Percentiles rank a stretch among this genome's conserved stretches.
phyloP scores from a whole-genome alignment of 2,888 invertebrate genomes.

The Dicranocentrus wangi region DNA sequence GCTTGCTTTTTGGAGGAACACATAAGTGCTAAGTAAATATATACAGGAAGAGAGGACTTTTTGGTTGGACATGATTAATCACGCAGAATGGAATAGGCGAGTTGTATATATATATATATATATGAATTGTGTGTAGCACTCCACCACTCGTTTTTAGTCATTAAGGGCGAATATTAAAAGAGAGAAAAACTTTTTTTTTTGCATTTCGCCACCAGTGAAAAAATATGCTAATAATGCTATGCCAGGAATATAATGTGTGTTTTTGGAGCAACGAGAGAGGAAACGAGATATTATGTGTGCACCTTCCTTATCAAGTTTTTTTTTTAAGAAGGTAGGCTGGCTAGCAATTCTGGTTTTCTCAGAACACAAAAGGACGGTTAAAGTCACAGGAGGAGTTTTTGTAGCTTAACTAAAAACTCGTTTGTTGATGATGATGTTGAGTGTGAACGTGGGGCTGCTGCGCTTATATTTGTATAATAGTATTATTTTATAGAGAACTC shows the following conservation, averaged over 20 bases:
- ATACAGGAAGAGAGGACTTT: too few species aligned
- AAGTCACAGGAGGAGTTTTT: too few species aligned
- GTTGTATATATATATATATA: neutral
- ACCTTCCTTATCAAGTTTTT: conserved; percentile 39
- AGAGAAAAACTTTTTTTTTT: neutral
- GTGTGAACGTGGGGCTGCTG: too few species aligned
- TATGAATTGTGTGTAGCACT: too few species aligned
- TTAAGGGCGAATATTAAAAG: conserved; percentile 49
- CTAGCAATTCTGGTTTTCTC: neutral
- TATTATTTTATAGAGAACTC: too few species aligned
- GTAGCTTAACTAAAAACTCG: neutral
- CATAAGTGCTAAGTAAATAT: too few species aligned
- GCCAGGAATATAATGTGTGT: too few species aligned
- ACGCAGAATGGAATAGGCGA: neutral
- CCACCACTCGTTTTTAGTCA: conserved; percentile 38
- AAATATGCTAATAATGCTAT: conserved; percentile 15
- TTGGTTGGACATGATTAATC: conserved; percentile 34
- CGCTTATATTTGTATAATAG: too few species aligned
- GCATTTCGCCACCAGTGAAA: neutral
- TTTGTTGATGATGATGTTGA: neutral
- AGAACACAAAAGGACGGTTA: too few species aligned
- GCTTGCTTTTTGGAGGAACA: neutral
- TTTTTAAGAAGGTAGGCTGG: neutral
- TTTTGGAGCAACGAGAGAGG: too few species aligned
- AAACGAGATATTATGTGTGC: too few species aligned